Evolutionary conservation across 2,113 vertebrate species (phyloP).

Genomic region (Cyprinodon tularosa): DNA sequence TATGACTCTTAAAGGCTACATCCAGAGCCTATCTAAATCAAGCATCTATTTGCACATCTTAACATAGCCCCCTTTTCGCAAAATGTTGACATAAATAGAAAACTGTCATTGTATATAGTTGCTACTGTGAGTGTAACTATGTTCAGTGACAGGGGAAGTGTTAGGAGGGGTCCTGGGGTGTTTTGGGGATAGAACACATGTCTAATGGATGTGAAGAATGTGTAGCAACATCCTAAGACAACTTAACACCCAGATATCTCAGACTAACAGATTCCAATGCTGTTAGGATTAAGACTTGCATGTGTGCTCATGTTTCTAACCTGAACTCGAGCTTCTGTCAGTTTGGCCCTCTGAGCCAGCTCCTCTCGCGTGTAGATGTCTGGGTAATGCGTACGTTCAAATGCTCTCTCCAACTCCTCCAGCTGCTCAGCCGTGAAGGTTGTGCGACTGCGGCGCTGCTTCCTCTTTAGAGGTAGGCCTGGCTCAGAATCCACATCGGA

Average conservation of each 20-base stretch:
- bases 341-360: slow-evolving; percentile 95
- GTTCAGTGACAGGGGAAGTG: slow-evolving; percentile 4
- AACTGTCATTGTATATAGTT: slow-evolving; percentile 40
- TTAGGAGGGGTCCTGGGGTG: neutral
- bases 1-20: slow-evolving; percentile 56
- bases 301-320: slow-evolving; percentile 68
- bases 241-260: slow-evolving; percentile 48
- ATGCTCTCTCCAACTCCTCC: slow-evolving; percentile 96
- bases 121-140: slow-evolving; percentile 37
- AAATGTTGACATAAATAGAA: slow-evolving; percentile 51
- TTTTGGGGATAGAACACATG: slow-evolving; percentile 15
- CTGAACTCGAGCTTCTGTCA: slow-evolving; percentile 97
- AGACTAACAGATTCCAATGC: slow-evolving; percentile 20
- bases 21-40: slow-evolving; percentile 56
- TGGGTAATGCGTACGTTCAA: slow-evolving; percentile 97
- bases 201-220: slow-evolving; percentile 58
- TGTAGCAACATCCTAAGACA: slow-evolving; percentile 47
- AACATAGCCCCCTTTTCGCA: slow-evolving; percentile 25
- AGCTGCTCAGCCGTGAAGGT: slow-evolving; percentile 98
- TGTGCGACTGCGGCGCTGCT: slow-evolving; percentile 95
- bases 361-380: slow-evolving; percentile 99
- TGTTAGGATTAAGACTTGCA: neutral
- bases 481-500: slow-evolving; percentile 98
- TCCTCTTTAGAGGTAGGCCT: slow-evolving; percentile 94
- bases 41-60: slow-evolving; percentile 52